These are phyloP conservation scores for Pygoscelis antarcticus DNA, from an alignment of 2,113 vertebrate species.

Conservation along the genomic window DNA sequence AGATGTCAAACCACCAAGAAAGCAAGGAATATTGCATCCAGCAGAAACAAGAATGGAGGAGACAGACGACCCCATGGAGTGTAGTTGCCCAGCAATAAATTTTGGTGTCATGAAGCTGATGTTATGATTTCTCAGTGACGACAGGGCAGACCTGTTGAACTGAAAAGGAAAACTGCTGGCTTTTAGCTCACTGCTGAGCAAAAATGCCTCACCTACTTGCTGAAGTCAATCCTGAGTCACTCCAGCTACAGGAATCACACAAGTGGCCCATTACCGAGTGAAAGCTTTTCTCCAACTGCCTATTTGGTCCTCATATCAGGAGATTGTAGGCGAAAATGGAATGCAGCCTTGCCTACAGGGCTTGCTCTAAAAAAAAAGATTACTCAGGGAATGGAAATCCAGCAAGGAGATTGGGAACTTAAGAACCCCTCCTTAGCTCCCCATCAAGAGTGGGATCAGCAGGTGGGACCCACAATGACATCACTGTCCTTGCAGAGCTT, in stretches of 20 bases:
- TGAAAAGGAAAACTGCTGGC: not conserved
- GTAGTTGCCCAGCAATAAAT: not conserved
- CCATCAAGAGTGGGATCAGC: not conserved
- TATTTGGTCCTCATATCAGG: not conserved
- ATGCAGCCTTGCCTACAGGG: not conserved
- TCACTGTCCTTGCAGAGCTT: not conserved
- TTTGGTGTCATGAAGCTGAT: not conserved
- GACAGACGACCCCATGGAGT: not conserved
- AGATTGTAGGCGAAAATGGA: not conserved
- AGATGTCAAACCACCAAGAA: not conserved
- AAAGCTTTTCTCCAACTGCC: not conserved
- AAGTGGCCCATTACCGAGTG: not conserved
- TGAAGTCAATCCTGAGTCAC: not conserved
- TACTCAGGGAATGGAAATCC: not conserved
- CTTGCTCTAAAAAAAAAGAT: not conserved
- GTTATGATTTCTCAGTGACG: accelerated
- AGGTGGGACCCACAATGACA: not conserved
- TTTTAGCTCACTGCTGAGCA: not conserved
- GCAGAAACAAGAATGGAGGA: not conserved
- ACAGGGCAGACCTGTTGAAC: not conserved
- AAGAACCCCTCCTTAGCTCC: not conserved
- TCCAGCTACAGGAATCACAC: not conserved
- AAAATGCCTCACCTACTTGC: not conserved
- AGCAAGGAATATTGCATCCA: not conserved
- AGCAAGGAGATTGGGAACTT: not conserved